Evolutionary conservation across 2,113 vertebrate species (phyloP), one percentile per base, ranked within the genome.

Genomic region (Phylloscopus trochilus): DNA sequence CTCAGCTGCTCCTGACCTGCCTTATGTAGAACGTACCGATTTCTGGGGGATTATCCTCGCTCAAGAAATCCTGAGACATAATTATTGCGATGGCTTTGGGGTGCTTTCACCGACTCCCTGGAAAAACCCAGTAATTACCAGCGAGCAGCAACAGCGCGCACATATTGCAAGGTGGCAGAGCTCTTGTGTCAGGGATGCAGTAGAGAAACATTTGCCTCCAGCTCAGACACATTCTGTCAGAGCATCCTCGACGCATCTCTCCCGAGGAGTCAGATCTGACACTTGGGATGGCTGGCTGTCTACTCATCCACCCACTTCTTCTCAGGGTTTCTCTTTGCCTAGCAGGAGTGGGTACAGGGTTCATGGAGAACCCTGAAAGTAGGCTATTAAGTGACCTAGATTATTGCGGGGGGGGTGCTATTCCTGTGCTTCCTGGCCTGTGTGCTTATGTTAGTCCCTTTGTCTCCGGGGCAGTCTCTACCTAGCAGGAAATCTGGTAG

Each of bases 201-300:
- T 92, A 92, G 58, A 90, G 92, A 95, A 96, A 96, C 93, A 95
- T 97, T 97, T 96, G 88, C 95, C 96, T 97, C 92, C 90, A 96
- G 90, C 92, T 97, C 96, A 97, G 83, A 96, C 95, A 93, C 95
- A 95, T 96, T 96, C 96, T 97, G 95, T 96, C 96, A 97, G 94
- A 96, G 92, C 92, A 96, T 93, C 95, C 92, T 96, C 73, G 2
- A 44, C 3, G 69, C 88, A 95, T 95, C 93, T 92, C 92, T 96
- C 92, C 96, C 27, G 1, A 95, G 86, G 86, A 97, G 94, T 95
- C 95, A 96, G 93, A 96, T 89, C 89, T 96, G 95, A 96, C 95
- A 96, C 96, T 97, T 97, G 92, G 93, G 81, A 96, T 95, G 93
- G 95, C 93, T 97, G 96, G 94, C 96, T 97, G 95, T 96, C 95